Evolutionary conservation across 2,888 invertebrate species (phyloP).

Genomic region (Galerucella pusilla): DNA sequence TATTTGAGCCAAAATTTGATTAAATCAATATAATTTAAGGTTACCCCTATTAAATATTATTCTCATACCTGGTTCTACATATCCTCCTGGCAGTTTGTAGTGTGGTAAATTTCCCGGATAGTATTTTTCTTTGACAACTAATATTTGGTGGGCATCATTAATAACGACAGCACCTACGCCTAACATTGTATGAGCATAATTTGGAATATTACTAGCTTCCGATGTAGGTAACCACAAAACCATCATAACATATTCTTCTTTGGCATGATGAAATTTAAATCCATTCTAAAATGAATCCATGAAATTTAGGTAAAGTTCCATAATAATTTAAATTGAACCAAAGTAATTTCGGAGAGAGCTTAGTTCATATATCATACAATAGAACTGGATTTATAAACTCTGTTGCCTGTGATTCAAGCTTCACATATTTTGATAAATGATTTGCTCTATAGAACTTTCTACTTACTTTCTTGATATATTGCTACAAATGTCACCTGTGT

Average conservation of each 20-base stretch:
- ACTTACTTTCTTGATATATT: too few relatives aligned
- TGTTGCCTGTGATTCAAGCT: too few relatives aligned
- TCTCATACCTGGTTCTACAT: slow-evolving; percentile 80
- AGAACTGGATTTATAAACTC: too few relatives aligned
- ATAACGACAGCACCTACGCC: slow-evolving; percentile 90
- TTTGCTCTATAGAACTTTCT: too few relatives aligned
- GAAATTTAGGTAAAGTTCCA: too few relatives aligned
- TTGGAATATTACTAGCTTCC: slow-evolving; percentile 74
- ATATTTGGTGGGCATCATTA: slow-evolving; percentile 79
- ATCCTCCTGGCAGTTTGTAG: slow-evolving; percentile 95
- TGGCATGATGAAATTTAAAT: slow-evolving; percentile 90
- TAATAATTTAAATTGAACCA: too few relatives aligned
- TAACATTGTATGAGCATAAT: slow-evolving; percentile 82
- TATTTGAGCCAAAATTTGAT: background rate
- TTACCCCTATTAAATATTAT: too few relatives aligned
- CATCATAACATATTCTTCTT: slow-evolving; percentile 81
- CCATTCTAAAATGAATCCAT: slow-evolving; percentile 69
- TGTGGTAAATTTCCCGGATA: slow-evolving; percentile 65
- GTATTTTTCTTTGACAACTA: slow-evolving; percentile 84
- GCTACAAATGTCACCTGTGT: too few relatives aligned
- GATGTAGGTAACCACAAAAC: slow-evolving; percentile 81
- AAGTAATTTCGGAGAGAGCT: too few relatives aligned
- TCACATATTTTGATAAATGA: too few relatives aligned
- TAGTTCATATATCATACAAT: too few relatives aligned
- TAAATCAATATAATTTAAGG: too few relatives aligned